Conservation (phyloP, 2,113 vertebrate species). For the Thamnaconus septentrionalis region DNA sequence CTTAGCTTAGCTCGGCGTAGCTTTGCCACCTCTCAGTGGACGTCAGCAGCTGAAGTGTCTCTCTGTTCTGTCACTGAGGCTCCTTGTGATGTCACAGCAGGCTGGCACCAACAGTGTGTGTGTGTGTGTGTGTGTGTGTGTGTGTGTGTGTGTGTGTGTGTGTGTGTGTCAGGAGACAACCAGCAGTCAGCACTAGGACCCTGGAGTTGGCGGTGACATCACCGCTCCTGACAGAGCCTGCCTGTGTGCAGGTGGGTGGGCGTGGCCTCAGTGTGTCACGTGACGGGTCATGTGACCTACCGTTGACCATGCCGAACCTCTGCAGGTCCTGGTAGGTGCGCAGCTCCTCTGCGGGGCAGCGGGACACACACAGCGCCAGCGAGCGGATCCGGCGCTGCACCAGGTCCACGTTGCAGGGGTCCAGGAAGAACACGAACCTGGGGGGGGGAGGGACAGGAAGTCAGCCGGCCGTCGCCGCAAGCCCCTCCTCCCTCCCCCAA, state of each 20-base stretch:
- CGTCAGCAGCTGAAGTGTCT: background rate
- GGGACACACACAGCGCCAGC: constrained; percentile 90
- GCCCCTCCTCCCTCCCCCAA: background rate
- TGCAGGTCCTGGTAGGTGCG: constrained; percentile 87
- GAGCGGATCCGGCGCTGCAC: constrained; percentile 91
- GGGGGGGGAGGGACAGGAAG: background rate
- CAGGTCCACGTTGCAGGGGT: constrained; percentile 94
- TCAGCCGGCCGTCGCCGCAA: too few relatives aligned
- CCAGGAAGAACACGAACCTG: constrained; percentile 97
- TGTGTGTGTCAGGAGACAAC: background rate
- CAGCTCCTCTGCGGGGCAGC: constrained; percentile 86
- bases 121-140: constrained; percentile 30
- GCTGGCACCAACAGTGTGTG: constrained; percentile 60
- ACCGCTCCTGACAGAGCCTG: too few relatives aligned
- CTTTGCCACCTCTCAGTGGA: background rate
- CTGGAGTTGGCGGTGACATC: too few relatives aligned
- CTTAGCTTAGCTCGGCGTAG: too few relatives aligned
- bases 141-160: background rate
- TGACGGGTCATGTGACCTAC: constrained; percentile 69
- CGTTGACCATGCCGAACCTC: constrained; percentile 90
- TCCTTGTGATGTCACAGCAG: background rate
- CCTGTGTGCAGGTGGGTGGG: too few relatives aligned
- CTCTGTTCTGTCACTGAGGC: background rate
- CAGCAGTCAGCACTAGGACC: background rate
- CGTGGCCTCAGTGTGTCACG: background rate